Base-by-base conservation (phyloP, 2,113 vertebrate species). In the Xenopus laevis region DNA sequence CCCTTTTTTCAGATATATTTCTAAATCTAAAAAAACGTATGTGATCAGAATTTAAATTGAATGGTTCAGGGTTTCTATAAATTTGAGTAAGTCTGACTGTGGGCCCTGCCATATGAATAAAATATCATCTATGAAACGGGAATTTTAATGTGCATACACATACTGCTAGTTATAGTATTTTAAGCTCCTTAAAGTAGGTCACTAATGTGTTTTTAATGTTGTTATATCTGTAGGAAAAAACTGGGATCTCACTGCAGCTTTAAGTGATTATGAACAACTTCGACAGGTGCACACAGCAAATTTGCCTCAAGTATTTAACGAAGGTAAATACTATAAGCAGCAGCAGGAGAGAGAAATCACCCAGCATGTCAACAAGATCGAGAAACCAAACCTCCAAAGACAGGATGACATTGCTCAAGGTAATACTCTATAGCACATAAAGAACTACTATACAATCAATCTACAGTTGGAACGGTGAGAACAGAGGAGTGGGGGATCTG, bases 261-360 rank as follows among this genome's bases (percentile, higher is more conserved):
- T 99, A 68, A 96, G 87, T 61, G 96, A 98, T 82, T 99, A 94
- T 71, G 96, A 99, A 85, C 95, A 99, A 86, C 95, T 99, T 78
- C 89, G 96, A 78, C 96, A 98, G 88, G 96, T 96, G 81, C 95
- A 96, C 86, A 96, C 96, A 0, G 92, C 91, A 89, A 96, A 95
- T 89, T 90, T 98, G 87, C 96, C 96, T 0, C 93, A 90, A 77
- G 96, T 93, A 78, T 97, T 98, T 89, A 96, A 96, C 0, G 95
- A 98, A 89, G 95, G 96, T 81, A 91, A 92, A 78, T 91, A 91
- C 80, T 90, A 84, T 86, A 94, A 91, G 81, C 93, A 87, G 82
- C 23, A 12, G 15, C 89, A 86, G 0, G 91, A 93, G 68, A 83
- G 83, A 55, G 91, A 94, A 80, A 88, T 90, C 6, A 88, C 92